Conservation (phyloP, 1,140 invertebrate species). For the Ylistrum balloti region DNA sequence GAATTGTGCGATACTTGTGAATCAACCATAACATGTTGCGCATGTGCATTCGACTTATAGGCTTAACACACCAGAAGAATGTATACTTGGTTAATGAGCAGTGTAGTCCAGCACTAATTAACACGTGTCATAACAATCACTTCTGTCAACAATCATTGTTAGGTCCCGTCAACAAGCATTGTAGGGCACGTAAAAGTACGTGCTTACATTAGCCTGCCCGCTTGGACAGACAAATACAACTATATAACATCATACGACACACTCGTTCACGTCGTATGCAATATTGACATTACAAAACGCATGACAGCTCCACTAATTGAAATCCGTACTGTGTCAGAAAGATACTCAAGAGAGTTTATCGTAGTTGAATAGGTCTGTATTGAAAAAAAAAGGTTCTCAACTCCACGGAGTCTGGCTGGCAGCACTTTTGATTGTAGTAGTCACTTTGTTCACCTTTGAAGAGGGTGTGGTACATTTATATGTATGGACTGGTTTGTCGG, state of each 20-base stretch:
- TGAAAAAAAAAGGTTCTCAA: neutral
- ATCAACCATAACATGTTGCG: neutral
- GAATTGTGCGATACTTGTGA: neutral
- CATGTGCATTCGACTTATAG: neutral
- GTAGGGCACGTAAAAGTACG: neutral
- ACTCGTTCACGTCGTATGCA: too few relatives aligned
- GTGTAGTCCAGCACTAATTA: conserved; percentile 22
- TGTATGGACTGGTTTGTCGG: too few relatives aligned
- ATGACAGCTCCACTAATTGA: neutral
- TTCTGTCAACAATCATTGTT: conserved; percentile 9
- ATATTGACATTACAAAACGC: neutral
- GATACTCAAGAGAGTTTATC: neutral
- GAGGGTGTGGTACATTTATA: too few relatives aligned
- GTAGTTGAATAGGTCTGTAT: neutral
- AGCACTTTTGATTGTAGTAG: too few relatives aligned
- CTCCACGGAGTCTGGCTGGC: neutral
- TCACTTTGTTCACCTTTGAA: too few relatives aligned
- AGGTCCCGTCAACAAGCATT: conserved; percentile 5
- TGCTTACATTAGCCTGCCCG: neutral
- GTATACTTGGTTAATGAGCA: neutral
- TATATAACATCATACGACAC: neutral
- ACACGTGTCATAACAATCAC: conserved; percentile 27
- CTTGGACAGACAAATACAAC: neutral
- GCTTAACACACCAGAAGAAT: neutral
- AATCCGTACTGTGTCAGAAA: neutral